Conservation (phyloP, 64 coral and sea anemone species). For the Montipora foliosa region DNA sequence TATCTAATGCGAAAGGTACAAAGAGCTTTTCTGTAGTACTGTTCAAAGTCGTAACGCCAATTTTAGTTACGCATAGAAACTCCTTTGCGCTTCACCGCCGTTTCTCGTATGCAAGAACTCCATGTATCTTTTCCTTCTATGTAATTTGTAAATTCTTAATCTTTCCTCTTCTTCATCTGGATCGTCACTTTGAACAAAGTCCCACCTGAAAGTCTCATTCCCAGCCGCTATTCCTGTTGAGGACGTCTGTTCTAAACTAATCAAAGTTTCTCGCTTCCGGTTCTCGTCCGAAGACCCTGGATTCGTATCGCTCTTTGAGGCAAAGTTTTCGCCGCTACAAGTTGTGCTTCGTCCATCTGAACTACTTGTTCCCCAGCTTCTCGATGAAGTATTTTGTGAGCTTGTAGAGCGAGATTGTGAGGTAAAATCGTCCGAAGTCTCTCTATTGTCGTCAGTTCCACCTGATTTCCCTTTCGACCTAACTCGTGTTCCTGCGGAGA, state of each 20-base stretch:
- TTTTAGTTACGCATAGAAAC: slow-evolving; percentile 10
- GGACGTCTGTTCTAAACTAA: neutral
- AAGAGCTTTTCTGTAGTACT: neutral
- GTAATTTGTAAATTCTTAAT: slow-evolving; percentile 45
- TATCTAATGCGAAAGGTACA: neutral
- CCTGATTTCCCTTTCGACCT: slow-evolving; percentile 26
- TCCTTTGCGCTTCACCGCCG: slow-evolving; percentile 17
- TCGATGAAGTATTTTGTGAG: slow-evolving; percentile 26
- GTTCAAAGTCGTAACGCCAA: neutral
- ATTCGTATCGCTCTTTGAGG: neutral
- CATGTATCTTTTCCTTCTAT: slow-evolving; percentile 37
- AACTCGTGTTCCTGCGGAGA: neutral
- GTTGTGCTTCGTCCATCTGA: slow-evolving; percentile 36
- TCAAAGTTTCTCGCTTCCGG: neutral
- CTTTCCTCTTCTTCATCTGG: slow-evolving; percentile 35
- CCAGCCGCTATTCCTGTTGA: neutral
- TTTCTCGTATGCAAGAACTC: slow-evolving; percentile 31
- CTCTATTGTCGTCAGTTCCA: neutral
- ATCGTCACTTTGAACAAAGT: slow-evolving; percentile 2
- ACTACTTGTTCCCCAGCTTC: slow-evolving; percentile 31
- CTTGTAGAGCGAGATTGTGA: slow-evolving; percentile 36
- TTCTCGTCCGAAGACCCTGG: slow-evolving; percentile 3
- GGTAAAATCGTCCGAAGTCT: neutral
- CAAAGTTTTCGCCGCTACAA: slow-evolving; percentile 26
- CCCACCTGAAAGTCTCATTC: slow-evolving; percentile 48